These are phyloP conservation scores for Phoxinus phoxinus DNA, from an alignment of 2,113 vertebrate genomes.

Conservation along the genomic window DNA sequence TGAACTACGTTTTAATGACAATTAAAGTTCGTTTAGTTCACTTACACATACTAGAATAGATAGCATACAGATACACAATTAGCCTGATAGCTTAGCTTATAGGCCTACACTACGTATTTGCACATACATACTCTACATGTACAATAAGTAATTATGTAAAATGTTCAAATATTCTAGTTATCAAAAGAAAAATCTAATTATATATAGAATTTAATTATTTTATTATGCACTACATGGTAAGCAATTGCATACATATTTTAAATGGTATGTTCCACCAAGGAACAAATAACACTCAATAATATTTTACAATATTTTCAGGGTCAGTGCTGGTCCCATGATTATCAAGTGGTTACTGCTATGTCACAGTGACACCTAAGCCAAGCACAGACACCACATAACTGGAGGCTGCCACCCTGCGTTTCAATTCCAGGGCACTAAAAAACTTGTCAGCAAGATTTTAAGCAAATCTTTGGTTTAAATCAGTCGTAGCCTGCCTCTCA, in stretches of 20 bases:
- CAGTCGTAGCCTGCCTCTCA: background rate
- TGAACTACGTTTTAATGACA: background rate
- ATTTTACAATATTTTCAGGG: background rate
- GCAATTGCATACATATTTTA: too few relatives aligned
- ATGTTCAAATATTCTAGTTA: too few relatives aligned
- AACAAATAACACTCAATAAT: background rate
- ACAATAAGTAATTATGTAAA: too few relatives aligned
- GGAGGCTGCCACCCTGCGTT: background rate
- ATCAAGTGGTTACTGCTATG: background rate
- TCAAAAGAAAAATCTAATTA: too few relatives aligned
- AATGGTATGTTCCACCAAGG: background rate
- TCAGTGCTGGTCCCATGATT: background rate
- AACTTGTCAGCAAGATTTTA: background rate
- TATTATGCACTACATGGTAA: too few relatives aligned
- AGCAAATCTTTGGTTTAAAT: background rate
- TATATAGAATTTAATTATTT: too few relatives aligned
- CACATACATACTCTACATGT: too few relatives aligned
- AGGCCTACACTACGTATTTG: too few relatives aligned
- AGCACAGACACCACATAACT: background rate
- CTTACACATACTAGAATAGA: too few relatives aligned
- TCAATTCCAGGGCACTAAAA: background rate
- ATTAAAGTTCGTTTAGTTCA: background rate
- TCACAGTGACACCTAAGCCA: background rate
- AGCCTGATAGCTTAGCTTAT: too few relatives aligned
- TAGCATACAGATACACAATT: too few relatives aligned